Base-by-base conservation (phyloP, 2,113 vertebrate species). In the Columba livia region DNA sequence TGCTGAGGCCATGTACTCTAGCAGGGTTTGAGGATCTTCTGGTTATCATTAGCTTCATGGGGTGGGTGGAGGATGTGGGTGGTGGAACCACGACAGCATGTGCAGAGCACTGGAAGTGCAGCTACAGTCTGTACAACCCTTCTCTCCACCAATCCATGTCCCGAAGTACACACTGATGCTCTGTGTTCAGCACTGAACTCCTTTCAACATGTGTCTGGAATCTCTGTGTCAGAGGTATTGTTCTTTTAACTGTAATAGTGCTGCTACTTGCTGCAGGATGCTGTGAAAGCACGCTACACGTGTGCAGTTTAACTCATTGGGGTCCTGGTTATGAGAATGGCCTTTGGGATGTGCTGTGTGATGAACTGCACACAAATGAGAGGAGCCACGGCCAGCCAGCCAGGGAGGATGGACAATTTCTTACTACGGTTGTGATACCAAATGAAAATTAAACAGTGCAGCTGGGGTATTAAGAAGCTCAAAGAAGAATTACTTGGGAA, bases 61-160 rank as follows among this genome's bases (percentile, higher is more conserved):
- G 7, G 1, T n/a, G 54, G 11, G 31, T 0, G 0, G 32, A 86
- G 31, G 31, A 54, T 8, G 1, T 2, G 18, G 17, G 10, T 58
- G 47, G n/a, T 77, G 34, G 56, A 47, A 60, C 42, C 15, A 12
- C 32, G 8, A 11, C 34, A 47, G 64, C 19, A 77, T 54, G 25
- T 25, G 38, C n/a, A 36, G 56, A 56, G 57, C 48, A 26, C 7
- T 64, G 69, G 25, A 85, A 60, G 8, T 64, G 38, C 70, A 56
- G 57, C 44, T 71, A 61, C 24, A 13, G 70, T 25, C 15, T 84
- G 11, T 71, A 25, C 8, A 2, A 29, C 26, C 79, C 13, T 47
- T 64, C 66, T 58, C 65, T 50, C 51, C 44, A 17, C n/a, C 34
- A 2, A 14, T 29, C n/a, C 0, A 0, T 65, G 62, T 65, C 60